Percentiles rank a stretch among this genome's conserved stretches.
These are phyloP conservation scores for Rhopalosiphum padi DNA, from an alignment of 1,140 invertebrate species.

Conservation along the genomic window DNA sequence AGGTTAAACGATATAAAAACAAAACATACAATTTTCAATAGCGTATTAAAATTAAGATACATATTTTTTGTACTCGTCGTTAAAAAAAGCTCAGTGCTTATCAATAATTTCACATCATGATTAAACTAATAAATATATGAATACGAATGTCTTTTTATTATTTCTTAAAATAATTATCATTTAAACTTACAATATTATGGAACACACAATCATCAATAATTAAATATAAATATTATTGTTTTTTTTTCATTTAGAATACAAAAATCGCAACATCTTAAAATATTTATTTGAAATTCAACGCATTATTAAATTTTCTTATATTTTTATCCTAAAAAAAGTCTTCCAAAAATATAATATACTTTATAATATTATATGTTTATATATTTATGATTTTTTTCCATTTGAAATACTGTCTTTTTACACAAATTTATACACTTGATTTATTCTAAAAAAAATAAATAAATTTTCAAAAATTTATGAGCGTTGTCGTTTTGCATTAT, in stretches of 20 bases:
- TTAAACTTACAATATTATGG: constrained; percentile 43
- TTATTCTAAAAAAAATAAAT: constrained; percentile 52
- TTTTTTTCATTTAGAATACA: constrained; percentile 52
- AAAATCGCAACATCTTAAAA: constrained; percentile 58
- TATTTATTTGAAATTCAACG: constrained; percentile 57
- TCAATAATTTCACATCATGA: constrained; percentile 49
- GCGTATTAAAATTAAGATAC: constrained; percentile 49
- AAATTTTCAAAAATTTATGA: neutral
- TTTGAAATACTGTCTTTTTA: constrained; percentile 46
- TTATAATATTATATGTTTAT: neutral
- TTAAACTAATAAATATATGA: constrained; percentile 34
- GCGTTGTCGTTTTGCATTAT: constrained; percentile 5
- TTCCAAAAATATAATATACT: constrained; percentile 53
- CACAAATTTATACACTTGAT: constrained; percentile 48
- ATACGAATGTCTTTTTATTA: constrained; percentile 26
- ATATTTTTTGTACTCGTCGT: constrained; percentile 55
- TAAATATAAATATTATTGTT: constrained; percentile 40
- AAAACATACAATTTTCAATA: constrained; percentile 30
- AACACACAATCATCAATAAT: constrained; percentile 52
- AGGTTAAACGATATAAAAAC: constrained; percentile 25
- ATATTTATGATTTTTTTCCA: constrained; percentile 35
- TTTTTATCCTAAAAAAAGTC: constrained; percentile 53
- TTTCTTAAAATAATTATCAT: constrained; percentile 43
- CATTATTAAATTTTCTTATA: constrained; percentile 54
- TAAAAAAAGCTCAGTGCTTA: constrained; percentile 54